Percentiles rank a stretch among this genome's conserved stretches.
Conservation (phyloP, 2,797 vertebrate genomes). For the Discoglossus pictus region DNA sequence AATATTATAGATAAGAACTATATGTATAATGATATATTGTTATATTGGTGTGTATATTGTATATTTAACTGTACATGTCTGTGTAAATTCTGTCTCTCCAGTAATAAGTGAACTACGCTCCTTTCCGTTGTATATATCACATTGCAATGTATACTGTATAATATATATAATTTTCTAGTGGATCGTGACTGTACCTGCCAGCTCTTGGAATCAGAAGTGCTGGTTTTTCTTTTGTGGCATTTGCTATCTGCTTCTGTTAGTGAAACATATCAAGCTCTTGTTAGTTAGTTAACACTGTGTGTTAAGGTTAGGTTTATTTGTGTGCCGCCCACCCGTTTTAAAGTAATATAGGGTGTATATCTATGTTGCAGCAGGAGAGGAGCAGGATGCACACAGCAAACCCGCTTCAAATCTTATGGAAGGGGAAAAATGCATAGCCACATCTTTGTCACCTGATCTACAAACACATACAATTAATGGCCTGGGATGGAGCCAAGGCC, state of each 20-base stretch:
- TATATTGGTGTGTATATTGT: slow-evolving; percentile 74
- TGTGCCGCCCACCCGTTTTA: slow-evolving; percentile 5
- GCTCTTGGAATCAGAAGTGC: slow-evolving; percentile 19
- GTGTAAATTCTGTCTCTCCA: slow-evolving; percentile 76
- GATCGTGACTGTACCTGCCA: slow-evolving; percentile 47
- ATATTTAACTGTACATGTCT: slow-evolving; percentile 79
- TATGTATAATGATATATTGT: slow-evolving; percentile 47
- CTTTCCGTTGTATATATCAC: slow-evolving; percentile 75
- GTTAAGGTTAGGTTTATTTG: not conserved
- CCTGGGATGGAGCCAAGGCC: not conserved
- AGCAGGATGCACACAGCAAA: slow-evolving; percentile 20
- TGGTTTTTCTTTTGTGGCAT: slow-evolving; percentile 49
- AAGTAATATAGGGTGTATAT: slow-evolving; percentile 1
- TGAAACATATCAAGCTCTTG: slow-evolving; percentile 19
- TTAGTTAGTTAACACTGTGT: slow-evolving; percentile 47
- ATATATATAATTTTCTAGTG: slow-evolving; percentile 70
- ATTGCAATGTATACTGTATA: slow-evolving; percentile 71
- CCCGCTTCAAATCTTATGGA: slow-evolving; percentile 1
- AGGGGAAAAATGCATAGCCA: slow-evolving; percentile 17
- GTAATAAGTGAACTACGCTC: slow-evolving; percentile 73
- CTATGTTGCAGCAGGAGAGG: not conserved
- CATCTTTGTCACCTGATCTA: slow-evolving; percentile 33
- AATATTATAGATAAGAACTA: not conserved
- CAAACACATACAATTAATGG: slow-evolving; percentile 6
- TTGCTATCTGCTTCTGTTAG: slow-evolving; percentile 36